A percentile compares a stretch with the other conserved stretches of the same genome.
phyloP scores from a whole-genome alignment of 2,113 vertebrate species.

The Nothocercus nigrocapillus region DNA sequence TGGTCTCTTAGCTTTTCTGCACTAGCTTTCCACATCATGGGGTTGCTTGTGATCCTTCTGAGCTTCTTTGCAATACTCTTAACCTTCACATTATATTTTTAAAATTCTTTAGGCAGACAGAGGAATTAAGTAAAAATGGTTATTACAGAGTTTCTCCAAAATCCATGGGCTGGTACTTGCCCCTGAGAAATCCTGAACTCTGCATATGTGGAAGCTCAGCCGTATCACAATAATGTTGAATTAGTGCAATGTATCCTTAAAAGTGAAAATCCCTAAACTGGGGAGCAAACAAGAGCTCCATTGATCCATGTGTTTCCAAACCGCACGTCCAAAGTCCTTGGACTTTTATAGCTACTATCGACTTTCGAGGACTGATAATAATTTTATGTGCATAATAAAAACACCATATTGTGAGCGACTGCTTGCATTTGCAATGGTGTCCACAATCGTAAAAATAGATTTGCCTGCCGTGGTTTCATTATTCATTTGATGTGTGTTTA shows the following conservation, averaged over 20 bases:
- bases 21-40: not conserved
- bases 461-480: not conserved
- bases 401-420: not conserved
- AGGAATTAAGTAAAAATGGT: not conserved
- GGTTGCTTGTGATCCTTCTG: not conserved
- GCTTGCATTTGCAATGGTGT: not conserved
- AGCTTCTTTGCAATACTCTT: not conserved
- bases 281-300: not conserved
- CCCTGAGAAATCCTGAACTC: not conserved
- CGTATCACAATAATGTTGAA: not conserved
- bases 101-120: not conserved
- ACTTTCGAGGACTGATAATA: not conserved
- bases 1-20: not conserved
- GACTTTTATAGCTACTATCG: not conserved
- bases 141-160: not conserved
- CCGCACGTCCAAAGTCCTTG: not conserved
- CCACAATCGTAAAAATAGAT: not conserved
- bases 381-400: not conserved
- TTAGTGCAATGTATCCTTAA: not conserved
- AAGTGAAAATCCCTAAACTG: not conserved
- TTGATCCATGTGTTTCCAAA: not conserved
- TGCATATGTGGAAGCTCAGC: fast-evolving
- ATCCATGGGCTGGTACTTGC: not conserved
- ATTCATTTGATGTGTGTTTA: not conserved
- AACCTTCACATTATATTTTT: not conserved